Evolutionary conservation across 2,113 vertebrate genomes (phyloP).

Genomic region (Prionailurus viverrinus): DNA sequence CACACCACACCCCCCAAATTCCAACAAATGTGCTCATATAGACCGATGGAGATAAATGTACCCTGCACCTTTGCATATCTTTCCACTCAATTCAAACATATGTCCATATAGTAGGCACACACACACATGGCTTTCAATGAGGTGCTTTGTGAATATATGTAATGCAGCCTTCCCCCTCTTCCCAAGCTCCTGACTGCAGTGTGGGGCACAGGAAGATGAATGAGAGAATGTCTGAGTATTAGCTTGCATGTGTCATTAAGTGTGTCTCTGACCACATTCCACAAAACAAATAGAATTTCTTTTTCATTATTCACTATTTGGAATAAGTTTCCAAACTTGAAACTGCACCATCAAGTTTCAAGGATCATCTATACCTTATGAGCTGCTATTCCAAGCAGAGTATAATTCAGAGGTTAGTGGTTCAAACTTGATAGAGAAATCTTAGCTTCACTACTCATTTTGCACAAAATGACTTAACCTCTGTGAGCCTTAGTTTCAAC

Average conservation of each 20-base stretch:
- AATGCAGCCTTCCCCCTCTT: background rate
- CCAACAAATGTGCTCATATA: background rate
- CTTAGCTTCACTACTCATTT: background rate
- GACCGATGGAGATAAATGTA: background rate
- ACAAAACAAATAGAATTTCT: slow-evolving; percentile 48
- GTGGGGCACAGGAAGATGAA: slow-evolving; percentile 50
- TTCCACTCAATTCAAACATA: slow-evolving; percentile 16
- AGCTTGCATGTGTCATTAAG: slow-evolving; percentile 41
- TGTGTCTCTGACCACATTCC: slow-evolving; percentile 38
- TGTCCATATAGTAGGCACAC: background rate
- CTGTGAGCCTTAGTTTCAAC: background rate
- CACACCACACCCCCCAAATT: background rate
- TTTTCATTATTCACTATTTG: slow-evolving; percentile 61
- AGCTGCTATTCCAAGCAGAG: background rate
- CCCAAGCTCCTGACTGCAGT: slow-evolving; percentile 1
- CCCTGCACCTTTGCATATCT: background rate
- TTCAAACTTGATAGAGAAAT: background rate
- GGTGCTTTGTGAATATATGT: background rate
- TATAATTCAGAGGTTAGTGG: background rate
- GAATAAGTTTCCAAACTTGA: no score
- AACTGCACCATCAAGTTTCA: background rate
- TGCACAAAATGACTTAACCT: background rate
- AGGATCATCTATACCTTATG: background rate
- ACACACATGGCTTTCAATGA: slow-evolving; percentile 5
- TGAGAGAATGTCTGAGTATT: slow-evolving; percentile 65